Percentiles rank a stretch among this genome's conserved stretches.
These are phyloP conservation scores for Blastobasis adustella DNA, from an alignment of 2,888 invertebrate genomes.

Conservation along the genomic window DNA sequence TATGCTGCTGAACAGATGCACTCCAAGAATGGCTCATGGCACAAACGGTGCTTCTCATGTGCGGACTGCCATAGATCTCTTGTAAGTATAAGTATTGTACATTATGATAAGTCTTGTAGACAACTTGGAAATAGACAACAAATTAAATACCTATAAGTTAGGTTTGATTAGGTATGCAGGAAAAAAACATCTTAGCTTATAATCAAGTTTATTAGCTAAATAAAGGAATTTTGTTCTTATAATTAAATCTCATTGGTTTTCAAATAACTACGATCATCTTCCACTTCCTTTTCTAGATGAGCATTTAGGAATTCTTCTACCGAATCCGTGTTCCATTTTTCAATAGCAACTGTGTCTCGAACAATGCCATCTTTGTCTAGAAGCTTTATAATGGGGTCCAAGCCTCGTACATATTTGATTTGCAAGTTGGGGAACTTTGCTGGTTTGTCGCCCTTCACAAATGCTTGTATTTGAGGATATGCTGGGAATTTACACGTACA, in stretches of 20 bases:
- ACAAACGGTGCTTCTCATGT: constrained; percentile 95
- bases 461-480: constrained; percentile 98
- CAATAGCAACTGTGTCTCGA: constrained; percentile 93
- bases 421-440: constrained; percentile 92
- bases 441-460: constrained; percentile 94
- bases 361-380: constrained; percentile 89
- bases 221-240: too few relatives aligned
- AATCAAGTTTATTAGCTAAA: too few relatives aligned
- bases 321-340: constrained; percentile 99
- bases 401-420: constrained; percentile 93
- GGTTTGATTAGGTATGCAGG: too few relatives aligned
- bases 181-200: too few relatives aligned
- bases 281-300: constrained; percentile 80
- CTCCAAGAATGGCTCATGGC: constrained; percentile 94
- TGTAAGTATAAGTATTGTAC: constrained; percentile 46
- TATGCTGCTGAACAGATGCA: constrained; percentile 98
- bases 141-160: too few relatives aligned
- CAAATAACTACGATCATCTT: constrained; percentile 73
- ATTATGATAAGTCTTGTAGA: not conserved
- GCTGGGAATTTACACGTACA: constrained; percentile 99
- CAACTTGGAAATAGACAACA: too few relatives aligned
- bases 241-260: constrained; percentile 75
- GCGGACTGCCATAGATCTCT: constrained; percentile 89
- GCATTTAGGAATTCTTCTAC: constrained; percentile 96
- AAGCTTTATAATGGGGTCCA: constrained; percentile 95